Base-by-base conservation (phyloP, 2,113 vertebrate species). In the Eolophus roseicapilla region DNA sequence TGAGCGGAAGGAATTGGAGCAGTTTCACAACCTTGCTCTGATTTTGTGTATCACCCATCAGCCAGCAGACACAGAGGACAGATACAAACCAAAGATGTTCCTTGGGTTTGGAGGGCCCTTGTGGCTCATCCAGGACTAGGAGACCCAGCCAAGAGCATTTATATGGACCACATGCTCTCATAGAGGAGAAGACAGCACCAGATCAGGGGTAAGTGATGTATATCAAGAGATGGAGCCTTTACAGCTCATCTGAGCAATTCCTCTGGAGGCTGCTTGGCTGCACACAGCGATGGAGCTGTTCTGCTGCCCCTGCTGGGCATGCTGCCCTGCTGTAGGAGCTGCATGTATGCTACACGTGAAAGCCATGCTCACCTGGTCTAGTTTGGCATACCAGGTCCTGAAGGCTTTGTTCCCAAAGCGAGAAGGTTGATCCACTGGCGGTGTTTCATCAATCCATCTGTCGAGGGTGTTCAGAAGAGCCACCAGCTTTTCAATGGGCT, bases 361-460 rank as follows among this genome's bases (percentile, higher is more conserved):
- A 90, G 53, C 87, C 82, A 46, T 0, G 17, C 96, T 96, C 93
- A 99, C 99, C 99, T 99, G 98, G 35, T 99, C 99, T 3, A 99
- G 98, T 94, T 98, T 99, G 97, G 96, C 88, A 0, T 98, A 99
- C 99, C 99, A 99, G 85, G 98, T 99, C 97, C 99, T 99, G 96
- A 98, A 99, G 88, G 99, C 99, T 95, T 99, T 99, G 97, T 99
- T 99, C 55, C 99, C 99, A 60, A 99, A 99, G n/a, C 99, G 98
- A 33, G 99, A 99, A 2, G 99, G 99, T 93, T 99, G 99, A 97
- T 99, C 99, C 49, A 99, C 97, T 0, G 99, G 99, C 0, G 99
- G 99, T 1, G 98, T 99, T 98, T 99, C 99, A 41, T 99, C 98
- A 1, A 99, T 99, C 99, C 99, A 99, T 69, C 93, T 98, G 97